A percentile compares a stretch with the other conserved stretches of the same genome.
Evolutionary conservation across 2,113 vertebrate genomes (phyloP).

Genomic region (Leucosticte australis): DNA sequence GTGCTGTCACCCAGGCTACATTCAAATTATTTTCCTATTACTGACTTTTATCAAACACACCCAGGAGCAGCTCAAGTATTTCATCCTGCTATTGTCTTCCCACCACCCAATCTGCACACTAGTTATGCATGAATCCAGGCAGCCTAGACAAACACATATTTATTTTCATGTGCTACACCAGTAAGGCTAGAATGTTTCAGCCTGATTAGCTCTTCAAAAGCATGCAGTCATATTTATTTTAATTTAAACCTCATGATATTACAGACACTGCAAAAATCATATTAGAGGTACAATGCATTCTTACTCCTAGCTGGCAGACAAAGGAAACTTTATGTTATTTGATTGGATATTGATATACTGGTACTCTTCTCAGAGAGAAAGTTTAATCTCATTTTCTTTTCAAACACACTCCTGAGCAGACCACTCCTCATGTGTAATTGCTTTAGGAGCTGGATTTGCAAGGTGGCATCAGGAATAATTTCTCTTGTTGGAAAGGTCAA

Average conservation of each 20-base stretch:
- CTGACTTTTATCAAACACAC: not conserved
- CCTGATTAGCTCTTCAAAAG: conserved; percentile 31
- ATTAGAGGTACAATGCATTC: conserved; percentile 37
- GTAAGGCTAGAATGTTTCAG: not conserved
- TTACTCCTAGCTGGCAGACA: not conserved
- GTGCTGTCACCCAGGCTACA: not conserved
- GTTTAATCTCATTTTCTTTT: conserved; percentile 49
- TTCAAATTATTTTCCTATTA: not conserved
- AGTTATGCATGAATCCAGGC: not conserved
- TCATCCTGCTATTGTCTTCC: not conserved
- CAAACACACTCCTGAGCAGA: conserved; percentile 3
- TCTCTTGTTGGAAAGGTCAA: not conserved
- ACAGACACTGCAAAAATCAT: conserved; percentile 28
- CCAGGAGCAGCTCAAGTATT: not conserved
- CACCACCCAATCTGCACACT: not conserved
- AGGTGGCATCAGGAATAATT: not conserved
- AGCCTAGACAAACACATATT: not conserved
- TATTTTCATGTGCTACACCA: not conserved
- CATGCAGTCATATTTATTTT: conserved; percentile 44
- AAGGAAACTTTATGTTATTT: conserved; percentile 50
- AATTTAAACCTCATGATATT: conserved; percentile 41
- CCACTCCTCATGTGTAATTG: not conserved
- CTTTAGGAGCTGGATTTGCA: conserved; percentile 10
- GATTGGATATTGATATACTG: conserved; percentile 51
- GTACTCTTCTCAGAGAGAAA: not conserved